Percentiles rank a stretch among this genome's conserved stretches.
phyloP scores from a whole-genome alignment of 2,113 vertebrate genomes.

The Notothenia coriiceps region DNA sequence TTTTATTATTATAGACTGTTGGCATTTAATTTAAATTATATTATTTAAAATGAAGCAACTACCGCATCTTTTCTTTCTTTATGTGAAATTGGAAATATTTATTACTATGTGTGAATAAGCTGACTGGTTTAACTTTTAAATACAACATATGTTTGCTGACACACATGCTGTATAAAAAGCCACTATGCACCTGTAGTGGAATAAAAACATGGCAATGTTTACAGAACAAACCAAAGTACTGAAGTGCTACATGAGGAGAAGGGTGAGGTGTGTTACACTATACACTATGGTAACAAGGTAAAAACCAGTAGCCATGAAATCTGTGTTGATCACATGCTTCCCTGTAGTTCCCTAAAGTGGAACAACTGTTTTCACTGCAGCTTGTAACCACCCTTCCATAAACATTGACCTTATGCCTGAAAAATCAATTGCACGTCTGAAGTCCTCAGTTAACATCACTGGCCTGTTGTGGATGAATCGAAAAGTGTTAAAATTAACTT shows the following conservation, averaged over 20 bases:
- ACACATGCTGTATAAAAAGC: not conserved
- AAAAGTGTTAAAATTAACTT: not conserved
- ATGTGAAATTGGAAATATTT: not conserved
- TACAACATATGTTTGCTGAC: not conserved
- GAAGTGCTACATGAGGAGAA: conserved; percentile 6
- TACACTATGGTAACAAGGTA: conserved; percentile 59
- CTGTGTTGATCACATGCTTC: conserved; percentile 55
- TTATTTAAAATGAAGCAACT: not conserved
- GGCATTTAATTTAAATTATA: conserved; percentile 14
- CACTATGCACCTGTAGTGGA: not conserved
- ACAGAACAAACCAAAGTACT: conserved; percentile 8
- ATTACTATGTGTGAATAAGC: not conserved
- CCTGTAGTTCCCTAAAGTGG: conserved; percentile 54
- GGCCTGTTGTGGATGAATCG: conserved; percentile 29
- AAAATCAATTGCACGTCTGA: conserved; percentile 73
- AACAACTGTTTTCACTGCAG: conserved; percentile 69
- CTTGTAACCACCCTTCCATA: conserved; percentile 70
- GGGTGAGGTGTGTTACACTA: conserved; percentile 28
- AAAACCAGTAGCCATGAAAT: conserved; percentile 70
- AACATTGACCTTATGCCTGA: conserved; percentile 74
- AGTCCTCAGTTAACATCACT: conserved; percentile 39
- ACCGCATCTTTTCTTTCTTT: conserved; percentile 6
- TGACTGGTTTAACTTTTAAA: not conserved
- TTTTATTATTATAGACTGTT: conserved; percentile 13
- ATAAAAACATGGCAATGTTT: not conserved